A percentile compares a stretch with the other conserved stretches of the same genome.
Evolutionary conservation across 2,797 vertebrate species (phyloP).

Genomic region (Thunnus albacares): DNA sequence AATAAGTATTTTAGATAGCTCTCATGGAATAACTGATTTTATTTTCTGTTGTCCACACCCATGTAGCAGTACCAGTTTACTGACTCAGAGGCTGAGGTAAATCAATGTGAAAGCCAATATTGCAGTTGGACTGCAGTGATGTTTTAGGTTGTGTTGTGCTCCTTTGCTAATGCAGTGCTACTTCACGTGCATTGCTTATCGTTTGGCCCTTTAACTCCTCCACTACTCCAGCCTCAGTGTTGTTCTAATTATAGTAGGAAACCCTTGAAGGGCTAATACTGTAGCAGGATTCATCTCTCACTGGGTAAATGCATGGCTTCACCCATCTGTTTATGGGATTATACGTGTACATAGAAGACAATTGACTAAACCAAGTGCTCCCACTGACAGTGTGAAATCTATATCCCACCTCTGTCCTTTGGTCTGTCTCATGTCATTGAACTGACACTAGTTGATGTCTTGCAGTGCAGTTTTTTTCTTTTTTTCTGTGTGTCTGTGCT

Average conservation of each 20-base stretch:
- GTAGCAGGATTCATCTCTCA: slow-evolving; percentile 35
- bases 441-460: slow-evolving; percentile 46
- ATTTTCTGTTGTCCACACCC: slow-evolving; percentile 88
- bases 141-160: slow-evolving; percentile 84
- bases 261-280: slow-evolving; percentile 31
- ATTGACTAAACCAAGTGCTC: slow-evolving; percentile 22
- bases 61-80: slow-evolving; percentile 99
- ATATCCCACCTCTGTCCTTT: slow-evolving; percentile 28
- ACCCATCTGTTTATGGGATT: slow-evolving; percentile 39
- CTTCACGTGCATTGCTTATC: slow-evolving; percentile 42
- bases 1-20: slow-evolving; percentile 28
- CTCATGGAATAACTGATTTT: slow-evolving; percentile 84
- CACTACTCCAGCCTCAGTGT: slow-evolving; percentile 50
- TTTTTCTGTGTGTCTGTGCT: slow-evolving; percentile 31
- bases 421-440: slow-evolving; percentile 33
- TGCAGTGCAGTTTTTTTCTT: slow-evolving; percentile 26
- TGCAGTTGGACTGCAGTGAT: slow-evolving; percentile 87
- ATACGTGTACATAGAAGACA: slow-evolving; percentile 25
- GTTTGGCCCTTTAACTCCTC: slow-evolving; percentile 59
- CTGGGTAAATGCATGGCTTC: slow-evolving; percentile 60
- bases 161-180: slow-evolving; percentile 81
- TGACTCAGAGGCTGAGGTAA: slow-evolving; percentile 98
- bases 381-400: slow-evolving; percentile 53
- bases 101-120: slow-evolving; percentile 83
- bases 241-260: slow-evolving; percentile 46